phyloP scores from a whole-genome alignment of 2,797 vertebrate genomes.

The Cyclura pinguis region DNA sequence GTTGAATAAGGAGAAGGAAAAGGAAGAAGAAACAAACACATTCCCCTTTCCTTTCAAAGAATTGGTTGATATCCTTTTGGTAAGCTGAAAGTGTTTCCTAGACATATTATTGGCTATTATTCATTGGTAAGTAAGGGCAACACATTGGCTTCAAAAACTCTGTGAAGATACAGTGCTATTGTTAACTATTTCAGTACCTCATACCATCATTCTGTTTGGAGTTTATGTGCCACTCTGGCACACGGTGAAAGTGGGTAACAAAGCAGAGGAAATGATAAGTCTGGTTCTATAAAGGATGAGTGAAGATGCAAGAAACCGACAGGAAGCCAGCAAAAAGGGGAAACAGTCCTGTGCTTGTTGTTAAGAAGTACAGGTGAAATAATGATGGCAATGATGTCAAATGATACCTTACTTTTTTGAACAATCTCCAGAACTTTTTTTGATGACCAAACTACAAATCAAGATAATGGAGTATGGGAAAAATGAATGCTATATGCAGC shows the following conservation, averaged over 20 bases:
- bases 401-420: neutral
- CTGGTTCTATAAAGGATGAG: constrained; percentile 31
- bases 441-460: no score
- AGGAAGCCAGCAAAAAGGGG: constrained; percentile 41
- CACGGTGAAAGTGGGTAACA: constrained; percentile 42
- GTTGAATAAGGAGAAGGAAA: neutral
- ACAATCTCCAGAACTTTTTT: neutral
- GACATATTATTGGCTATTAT: neutral
- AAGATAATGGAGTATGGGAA: neutral
- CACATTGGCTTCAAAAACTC: constrained; percentile 43
- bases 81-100: constrained; percentile 43
- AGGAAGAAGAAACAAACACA: constrained; percentile 36
- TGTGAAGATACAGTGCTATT: constrained; percentile 37
- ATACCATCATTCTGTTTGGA: constrained; percentile 33
- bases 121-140: neutral
- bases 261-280: constrained; percentile 43
- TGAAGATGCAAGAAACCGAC: neutral
- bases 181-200: constrained; percentile 40
- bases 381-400: neutral
- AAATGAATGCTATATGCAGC: neutral
- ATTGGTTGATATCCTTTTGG: constrained; percentile 43
- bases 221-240: constrained; percentile 41
- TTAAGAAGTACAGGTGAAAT: neutral
- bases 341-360: constrained; percentile 62
- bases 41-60: neutral